Evolutionary conservation across 2,113 vertebrate genomes (phyloP), one percentile per base, ranked within the genome.

Genomic region (Tragelaphus scriptus): DNA sequence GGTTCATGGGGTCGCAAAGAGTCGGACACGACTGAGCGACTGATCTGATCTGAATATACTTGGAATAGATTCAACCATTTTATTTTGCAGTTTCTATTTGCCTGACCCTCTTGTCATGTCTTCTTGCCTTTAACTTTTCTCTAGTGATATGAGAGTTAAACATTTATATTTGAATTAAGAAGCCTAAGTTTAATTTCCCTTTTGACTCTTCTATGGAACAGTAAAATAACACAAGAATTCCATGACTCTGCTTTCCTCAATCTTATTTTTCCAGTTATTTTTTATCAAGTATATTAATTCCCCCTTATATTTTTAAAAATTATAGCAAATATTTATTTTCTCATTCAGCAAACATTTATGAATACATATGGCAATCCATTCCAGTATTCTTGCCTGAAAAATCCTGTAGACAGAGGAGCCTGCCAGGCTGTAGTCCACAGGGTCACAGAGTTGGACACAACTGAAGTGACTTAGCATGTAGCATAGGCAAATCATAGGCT

Each of bases 301-400:
- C 16, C 13, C 7, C 71, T 65, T 55, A n/a, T 7, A 63, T 49
- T 61, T n/a, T 90, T 59, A 7, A 1, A 47, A 81, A 49, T 53
- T 85, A 56, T 15, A 16, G 23, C 44, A 90, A 75, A 68, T 95
- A 79, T 47, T 89, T 92, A 68, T 81, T 86, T 32, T 79, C 82
- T 87, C n/a, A 53, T 88, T 90, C 32, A 75, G 44, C 81, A 98
- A 95, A 55, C 81, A 89, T 86, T 77, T 65, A 15, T 91, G 30
- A 81, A n/a, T 61, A 71, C 32, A 11, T 49, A 32, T 77, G 23
- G 28, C 21, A 44, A 26, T 44, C 6, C 71, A 44, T 14, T 77
- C 36, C 36, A 77, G 36, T 77, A 26, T 77, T 77, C 71, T 77
- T 44, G 36, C 71, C 36, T 44, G 71, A 40, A 77, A 25, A 44